Percentiles rank a stretch among this genome's conserved stretches.
phyloP scores from a whole-genome alignment of 2,797 vertebrate species.

The Tadarida brasiliensis region DNA sequence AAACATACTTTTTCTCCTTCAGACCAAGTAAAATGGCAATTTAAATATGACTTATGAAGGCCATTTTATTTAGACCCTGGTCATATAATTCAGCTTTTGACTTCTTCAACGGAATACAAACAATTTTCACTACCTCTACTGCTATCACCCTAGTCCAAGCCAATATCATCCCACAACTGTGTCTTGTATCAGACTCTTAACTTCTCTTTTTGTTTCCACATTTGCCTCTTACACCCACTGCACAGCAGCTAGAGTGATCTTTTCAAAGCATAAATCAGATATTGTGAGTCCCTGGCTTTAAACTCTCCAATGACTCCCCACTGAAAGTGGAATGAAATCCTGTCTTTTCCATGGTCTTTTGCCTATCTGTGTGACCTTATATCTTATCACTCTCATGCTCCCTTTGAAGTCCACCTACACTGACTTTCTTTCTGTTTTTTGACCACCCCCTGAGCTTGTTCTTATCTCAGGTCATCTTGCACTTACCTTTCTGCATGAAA shows the following conservation, averaged over 20 bases:
- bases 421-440: slow-evolving; percentile 5
- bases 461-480: background rate
- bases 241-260: background rate
- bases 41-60: slow-evolving; percentile 16
- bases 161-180: background rate
- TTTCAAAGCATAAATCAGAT: slow-evolving; percentile 44
- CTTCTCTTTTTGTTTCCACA: background rate
- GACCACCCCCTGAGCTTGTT: background rate
- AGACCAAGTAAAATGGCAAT: slow-evolving; percentile 44
- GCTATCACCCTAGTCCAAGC: background rate
- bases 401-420: background rate
- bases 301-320: background rate
- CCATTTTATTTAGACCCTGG: background rate
- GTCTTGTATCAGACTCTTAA: background rate
- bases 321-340: background rate
- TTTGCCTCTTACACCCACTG: background rate
- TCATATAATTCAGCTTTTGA: background rate
- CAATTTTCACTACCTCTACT: slow-evolving; percentile 2
- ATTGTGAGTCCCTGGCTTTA: background rate
- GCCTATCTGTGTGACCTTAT: background rate
- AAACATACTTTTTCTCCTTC: background rate
- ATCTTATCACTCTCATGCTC: background rate
- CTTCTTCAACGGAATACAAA: background rate
- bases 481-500: background rate
- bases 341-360: background rate